Evolutionary conservation across 2,888 invertebrate species (phyloP).

Genomic region (Pollenia amentaria): DNA sequence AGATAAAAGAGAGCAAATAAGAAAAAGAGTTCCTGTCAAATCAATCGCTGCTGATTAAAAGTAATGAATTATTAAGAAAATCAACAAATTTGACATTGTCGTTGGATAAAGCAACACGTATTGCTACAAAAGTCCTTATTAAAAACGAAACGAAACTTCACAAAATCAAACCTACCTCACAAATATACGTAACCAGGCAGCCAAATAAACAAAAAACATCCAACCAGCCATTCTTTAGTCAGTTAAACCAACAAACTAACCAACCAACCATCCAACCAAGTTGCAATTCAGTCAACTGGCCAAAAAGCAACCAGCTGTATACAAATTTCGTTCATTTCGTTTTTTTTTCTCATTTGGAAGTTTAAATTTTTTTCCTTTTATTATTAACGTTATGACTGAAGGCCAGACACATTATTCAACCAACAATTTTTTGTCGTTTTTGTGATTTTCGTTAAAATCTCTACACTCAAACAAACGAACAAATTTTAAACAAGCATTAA

Average conservation of each 20-base stretch:
- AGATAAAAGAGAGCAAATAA: conserved; percentile 10
- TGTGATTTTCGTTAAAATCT: conserved; percentile 60
- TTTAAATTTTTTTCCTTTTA: conserved; percentile 48
- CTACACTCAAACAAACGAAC: conserved; percentile 11
- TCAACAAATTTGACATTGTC: conserved; percentile 63
- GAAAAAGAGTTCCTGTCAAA: conserved; percentile 57
- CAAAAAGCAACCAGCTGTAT: conserved; percentile 66
- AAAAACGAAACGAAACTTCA: conserved; percentile 41
- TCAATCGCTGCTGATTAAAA: conserved; percentile 68
- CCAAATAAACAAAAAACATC: conserved; percentile 19
- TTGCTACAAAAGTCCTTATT: conserved; percentile 55
- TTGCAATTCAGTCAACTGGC: conserved; percentile 43
- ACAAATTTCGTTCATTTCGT: conserved; percentile 53
- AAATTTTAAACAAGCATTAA: conserved; percentile 42
- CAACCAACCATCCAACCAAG: conserved; percentile 41
- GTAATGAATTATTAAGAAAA: conserved; percentile 66
- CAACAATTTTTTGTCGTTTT: conserved; percentile 38
- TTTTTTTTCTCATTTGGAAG: conserved; percentile 29
- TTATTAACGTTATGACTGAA: conserved; percentile 72
- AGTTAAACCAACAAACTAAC: conserved; percentile 29
- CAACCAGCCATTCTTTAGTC: conserved; percentile 26
- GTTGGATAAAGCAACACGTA: conserved; percentile 65
- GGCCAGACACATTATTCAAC: conserved; percentile 74
- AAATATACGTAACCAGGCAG: conserved; percentile 24
- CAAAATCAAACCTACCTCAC: conserved; percentile 64